A percentile compares a stretch with the other conserved stretches of the same genome.
Evolutionary conservation across 2,888 invertebrate species (phyloP).

Genomic region (Eristalis arbustorum): DNA sequence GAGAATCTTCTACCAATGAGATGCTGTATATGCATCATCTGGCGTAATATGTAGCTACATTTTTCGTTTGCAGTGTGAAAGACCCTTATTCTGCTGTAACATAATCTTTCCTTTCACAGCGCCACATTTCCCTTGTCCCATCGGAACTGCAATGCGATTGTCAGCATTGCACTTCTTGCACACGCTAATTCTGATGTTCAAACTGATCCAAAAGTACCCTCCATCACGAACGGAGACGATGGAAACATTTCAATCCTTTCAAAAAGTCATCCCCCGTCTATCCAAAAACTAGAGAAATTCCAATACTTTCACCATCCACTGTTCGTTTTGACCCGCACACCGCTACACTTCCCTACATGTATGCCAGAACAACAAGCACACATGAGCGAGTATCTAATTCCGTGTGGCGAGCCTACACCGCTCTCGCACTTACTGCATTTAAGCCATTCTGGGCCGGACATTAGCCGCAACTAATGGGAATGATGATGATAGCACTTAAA

Average conservation of each 20-base stretch:
- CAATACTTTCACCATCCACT: conserved; percentile 33
- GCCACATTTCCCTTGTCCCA: no score
- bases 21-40: no score
- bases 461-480: conserved; percentile 77
- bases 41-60: no score
- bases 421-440: conserved; percentile 59
- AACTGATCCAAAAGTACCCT: no score
- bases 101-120: no score
- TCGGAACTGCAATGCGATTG: no score
- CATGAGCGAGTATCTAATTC: conserved; percentile 46
- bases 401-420: conserved; percentile 46
- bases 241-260: background rate
- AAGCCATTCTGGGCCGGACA: conserved; percentile 66
- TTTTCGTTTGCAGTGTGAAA: no score
- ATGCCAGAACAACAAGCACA: conserved; percentile 17
- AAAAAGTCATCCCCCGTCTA: background rate
- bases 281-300: background rate
- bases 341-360: background rate
- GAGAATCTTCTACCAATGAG: no score
- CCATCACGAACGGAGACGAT: no score
- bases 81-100: no score
- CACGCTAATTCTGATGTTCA: no score
- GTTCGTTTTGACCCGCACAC: background rate
- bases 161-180: no score
- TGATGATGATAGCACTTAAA: conserved; percentile 81